phyloP scores from a whole-genome alignment of 2,113 vertebrate genomes.

The Periophthalmus modestus region DNA sequence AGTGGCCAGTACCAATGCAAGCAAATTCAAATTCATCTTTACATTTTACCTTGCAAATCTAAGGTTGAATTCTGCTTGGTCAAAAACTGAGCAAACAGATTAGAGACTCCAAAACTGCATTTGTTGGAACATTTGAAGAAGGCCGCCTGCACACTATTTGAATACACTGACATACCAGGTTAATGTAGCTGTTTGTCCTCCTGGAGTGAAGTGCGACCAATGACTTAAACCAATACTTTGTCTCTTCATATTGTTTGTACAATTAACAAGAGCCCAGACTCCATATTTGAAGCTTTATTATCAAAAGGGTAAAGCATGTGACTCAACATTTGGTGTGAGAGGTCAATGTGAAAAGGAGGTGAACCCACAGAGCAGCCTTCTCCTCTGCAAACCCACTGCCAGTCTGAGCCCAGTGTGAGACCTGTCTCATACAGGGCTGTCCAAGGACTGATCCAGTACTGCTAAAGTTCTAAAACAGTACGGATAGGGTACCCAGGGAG shows the following conservation, averaged over 20 bases:
- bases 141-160: too few species aligned
- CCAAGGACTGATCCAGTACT: neutral
- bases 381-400: neutral
- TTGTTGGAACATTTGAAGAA: too few species aligned
- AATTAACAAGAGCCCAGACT: neutral
- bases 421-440: neutral
- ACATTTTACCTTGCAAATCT: too few species aligned
- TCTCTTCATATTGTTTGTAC: too few species aligned
- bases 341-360: neutral
- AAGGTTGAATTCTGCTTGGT: too few species aligned
- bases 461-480: neutral
- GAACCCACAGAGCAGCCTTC: neutral
- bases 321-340: neutral
- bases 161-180: too few species aligned
- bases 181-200: too few species aligned
- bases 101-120: too few species aligned
- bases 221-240: neutral
- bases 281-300: neutral
- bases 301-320: slow-evolving; percentile 6
- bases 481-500: too few species aligned
- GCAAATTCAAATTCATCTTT: too few species aligned
- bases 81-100: too few species aligned
- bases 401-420: neutral
- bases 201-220: neutral
- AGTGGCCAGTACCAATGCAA: too few species aligned